Conservation (phyloP, 2,113 vertebrate species). For the Zeus faber region DNA sequence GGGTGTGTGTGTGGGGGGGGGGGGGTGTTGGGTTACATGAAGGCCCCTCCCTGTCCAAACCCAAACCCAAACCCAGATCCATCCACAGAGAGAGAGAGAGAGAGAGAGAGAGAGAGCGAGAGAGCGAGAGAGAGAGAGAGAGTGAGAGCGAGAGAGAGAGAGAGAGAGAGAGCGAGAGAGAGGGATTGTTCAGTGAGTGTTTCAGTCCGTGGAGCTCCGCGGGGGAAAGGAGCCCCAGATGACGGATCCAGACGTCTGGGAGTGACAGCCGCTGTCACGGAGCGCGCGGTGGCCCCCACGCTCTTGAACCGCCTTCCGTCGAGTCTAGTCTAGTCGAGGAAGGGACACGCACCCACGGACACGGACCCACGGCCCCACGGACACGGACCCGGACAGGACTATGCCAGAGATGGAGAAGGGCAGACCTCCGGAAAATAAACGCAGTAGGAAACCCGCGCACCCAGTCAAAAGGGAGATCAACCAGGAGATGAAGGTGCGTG, state of each 20-base stretch:
- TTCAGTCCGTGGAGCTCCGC: slow-evolving; percentile 49
- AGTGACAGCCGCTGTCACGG: slow-evolving; percentile 72
- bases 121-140: no score
- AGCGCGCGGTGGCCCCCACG: slow-evolving; percentile 56
- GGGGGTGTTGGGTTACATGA: slow-evolving; percentile 75
- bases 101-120: no score
- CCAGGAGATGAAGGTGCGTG: slow-evolving; percentile 92
- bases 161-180: no score
- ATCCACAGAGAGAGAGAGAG: slow-evolving; percentile 1
- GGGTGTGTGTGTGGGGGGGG: no score
- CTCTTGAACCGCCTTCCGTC: not conserved
- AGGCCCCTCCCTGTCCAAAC: slow-evolving; percentile 60
- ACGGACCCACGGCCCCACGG: slow-evolving; percentile 39
- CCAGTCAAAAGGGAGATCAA: slow-evolving; percentile 94
- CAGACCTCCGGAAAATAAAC: slow-evolving; percentile 95
- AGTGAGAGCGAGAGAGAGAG: no score
- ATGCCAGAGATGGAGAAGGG: slow-evolving; percentile 98
- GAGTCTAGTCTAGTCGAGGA: no score
- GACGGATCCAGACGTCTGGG: slow-evolving; percentile 73
- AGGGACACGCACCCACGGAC: slow-evolving; percentile 42
- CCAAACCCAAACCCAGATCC: not conserved
- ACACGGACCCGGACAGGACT: slow-evolving; percentile 71
- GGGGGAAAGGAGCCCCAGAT: slow-evolving; percentile 61
- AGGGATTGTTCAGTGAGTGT: no score
- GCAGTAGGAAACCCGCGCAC: slow-evolving; percentile 92